phyloP scores from a whole-genome alignment of 2,797 vertebrate species.

The Xenops minutus region DNA sequence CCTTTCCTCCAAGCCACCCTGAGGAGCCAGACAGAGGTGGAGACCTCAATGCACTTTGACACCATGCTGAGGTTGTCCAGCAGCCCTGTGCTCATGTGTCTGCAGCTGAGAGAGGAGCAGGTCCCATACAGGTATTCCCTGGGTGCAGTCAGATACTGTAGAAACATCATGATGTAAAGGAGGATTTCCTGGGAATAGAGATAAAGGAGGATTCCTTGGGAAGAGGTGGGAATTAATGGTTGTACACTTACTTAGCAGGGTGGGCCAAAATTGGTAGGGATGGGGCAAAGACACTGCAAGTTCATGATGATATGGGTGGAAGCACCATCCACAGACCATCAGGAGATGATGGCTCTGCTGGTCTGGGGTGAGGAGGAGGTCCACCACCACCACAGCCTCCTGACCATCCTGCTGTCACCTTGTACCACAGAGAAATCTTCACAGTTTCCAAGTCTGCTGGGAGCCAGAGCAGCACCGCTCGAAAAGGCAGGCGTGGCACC shows the following conservation, averaged over 20 bases:
- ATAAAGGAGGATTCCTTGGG: not conserved
- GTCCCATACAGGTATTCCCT: conserved; percentile 53
- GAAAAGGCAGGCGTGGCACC: conserved; percentile 7
- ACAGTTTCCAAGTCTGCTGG: conserved; percentile 17
- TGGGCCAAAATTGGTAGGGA: accelerated
- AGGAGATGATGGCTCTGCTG: not conserved
- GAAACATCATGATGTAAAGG: not conserved
- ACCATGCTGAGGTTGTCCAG: conserved; percentile 36
- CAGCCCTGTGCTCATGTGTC: conserved; percentile 51
- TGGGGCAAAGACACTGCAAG: not conserved
- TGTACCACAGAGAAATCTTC: conserved; percentile 59
- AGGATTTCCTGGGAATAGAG: not conserved
- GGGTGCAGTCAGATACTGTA: not conserved
- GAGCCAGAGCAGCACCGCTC: not conserved
- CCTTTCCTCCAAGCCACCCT: conserved; percentile 52
- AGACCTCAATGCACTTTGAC: conserved; percentile 36
- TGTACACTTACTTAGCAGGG: accelerated
- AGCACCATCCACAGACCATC: not conserved
- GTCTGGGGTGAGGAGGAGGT: not conserved
- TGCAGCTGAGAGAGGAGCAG: conserved; percentile 60
- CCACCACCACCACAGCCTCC: not conserved
- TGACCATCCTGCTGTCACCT: not conserved
- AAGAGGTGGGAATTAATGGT: not conserved
- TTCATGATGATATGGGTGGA: not conserved
- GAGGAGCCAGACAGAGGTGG: conserved; percentile 47